Conservation (phyloP, 2,888 invertebrate genomes). For the Ophion costatus region DNA sequence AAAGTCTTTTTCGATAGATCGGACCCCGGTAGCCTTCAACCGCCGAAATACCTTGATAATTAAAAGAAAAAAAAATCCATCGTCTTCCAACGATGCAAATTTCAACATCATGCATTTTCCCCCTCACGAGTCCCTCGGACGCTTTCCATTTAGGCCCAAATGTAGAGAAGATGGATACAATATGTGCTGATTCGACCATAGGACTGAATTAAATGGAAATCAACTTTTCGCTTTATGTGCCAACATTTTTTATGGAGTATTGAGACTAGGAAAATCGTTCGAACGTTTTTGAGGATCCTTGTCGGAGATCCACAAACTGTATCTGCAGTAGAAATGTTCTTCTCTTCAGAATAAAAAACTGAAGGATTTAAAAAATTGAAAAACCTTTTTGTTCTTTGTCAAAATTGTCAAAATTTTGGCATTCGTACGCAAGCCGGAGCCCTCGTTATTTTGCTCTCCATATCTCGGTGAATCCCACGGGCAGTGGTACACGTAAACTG, state of each 20-base stretch:
- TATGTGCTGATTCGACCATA: background rate
- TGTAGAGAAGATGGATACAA: background rate
- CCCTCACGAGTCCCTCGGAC: no score
- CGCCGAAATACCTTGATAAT: background rate
- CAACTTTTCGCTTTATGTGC: background rate
- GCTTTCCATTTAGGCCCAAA: no score
- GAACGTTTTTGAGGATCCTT: no score
- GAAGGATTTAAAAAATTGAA: no score
- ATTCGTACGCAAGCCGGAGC: no score
- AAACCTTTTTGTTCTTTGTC: no score
- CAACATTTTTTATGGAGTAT: background rate
- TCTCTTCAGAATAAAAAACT: no score
- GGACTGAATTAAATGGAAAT: background rate
- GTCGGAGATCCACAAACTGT: no score
- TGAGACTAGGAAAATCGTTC: background rate
- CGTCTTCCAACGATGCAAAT: no score
- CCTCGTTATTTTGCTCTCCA: background rate
- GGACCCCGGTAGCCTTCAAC: background rate
- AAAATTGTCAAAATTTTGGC: no score
- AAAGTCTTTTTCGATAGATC: background rate
- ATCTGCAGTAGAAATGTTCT: no score
- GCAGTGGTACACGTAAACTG: background rate
- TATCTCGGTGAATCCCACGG: background rate
- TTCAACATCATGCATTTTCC: no score
- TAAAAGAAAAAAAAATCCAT: background rate